Conservation (phyloP, 1,140 invertebrate genomes). For the Scylla paramamosain region DNA sequence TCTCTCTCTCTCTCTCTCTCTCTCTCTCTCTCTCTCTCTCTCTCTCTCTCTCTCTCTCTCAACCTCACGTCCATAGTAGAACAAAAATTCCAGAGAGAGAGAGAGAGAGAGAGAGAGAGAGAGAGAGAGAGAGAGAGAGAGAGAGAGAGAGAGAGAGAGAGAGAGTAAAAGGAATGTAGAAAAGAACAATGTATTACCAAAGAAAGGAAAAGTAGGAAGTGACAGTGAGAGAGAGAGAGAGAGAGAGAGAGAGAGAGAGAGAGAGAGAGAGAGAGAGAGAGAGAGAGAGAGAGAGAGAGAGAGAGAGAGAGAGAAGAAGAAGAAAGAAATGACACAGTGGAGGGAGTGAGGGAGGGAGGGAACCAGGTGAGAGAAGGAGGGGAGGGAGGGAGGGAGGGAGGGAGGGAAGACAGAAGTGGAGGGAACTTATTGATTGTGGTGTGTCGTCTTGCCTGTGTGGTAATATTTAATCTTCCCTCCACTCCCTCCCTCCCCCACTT, state of each 20-base stretch:
- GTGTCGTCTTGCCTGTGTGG: neutral
- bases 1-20: conserved; percentile 6
- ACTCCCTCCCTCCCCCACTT: neutral
- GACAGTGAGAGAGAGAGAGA: neutral
- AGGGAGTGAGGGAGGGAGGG: too few species aligned
- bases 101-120: too few species aligned
- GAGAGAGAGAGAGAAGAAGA: too few species aligned
- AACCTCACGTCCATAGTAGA: too few species aligned
- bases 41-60: too few species aligned
- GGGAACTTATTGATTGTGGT: neutral
- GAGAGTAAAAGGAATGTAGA: neutral
- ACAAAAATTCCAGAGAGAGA: too few species aligned
- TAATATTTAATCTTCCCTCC: neutral
- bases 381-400: neutral
- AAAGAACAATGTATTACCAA: neutral
- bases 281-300: too few species aligned
- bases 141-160: conserved; percentile 20
- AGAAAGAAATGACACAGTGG: too few species aligned
- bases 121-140: conserved; percentile 11
- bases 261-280: too few species aligned
- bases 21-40: too few species aligned
- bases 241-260: too few species aligned
- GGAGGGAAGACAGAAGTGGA: neutral
- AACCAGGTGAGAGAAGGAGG: too few species aligned
- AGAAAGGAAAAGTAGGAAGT: neutral